Evolutionary conservation across 1,140 invertebrate species (phyloP), one percentile per base, ranked within the genome.

Genomic region (Pseudomyrmex pallidus): DNA sequence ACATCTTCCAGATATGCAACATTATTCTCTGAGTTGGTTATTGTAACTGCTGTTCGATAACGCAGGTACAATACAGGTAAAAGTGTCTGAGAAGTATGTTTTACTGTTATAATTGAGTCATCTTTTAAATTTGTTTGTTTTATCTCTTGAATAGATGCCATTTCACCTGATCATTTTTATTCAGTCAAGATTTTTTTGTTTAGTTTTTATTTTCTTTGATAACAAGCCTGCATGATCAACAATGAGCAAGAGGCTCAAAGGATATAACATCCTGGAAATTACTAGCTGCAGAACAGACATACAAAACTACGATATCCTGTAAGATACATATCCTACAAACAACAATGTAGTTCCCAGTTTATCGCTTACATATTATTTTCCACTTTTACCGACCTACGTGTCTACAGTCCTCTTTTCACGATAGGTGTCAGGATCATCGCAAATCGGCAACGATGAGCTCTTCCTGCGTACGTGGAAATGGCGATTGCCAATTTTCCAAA

Each of bases 381-480:
- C 20, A 20, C 13, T 17, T 3, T 72, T 62, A 59, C 10, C 56
- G 46, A 80, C 9, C 54, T 0, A 61, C 4, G 12, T 13, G 1
- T 1, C 1, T 35, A 9, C 10, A 68, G 3, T 50, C n/a, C 1
- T n/a, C 20, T 3, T 44, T 44, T 59, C 17, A 50, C 20, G 59
- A 5, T 50, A 83, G 82, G 66, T 83, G 73, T 48, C 82, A 25
- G n/a, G 17, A 0, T 50, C 9, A 15, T 48, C 82, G 48, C 48
- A 15, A 83, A 83, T 77, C 82, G 62, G 82, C 82, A 83, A 77
- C 67, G 22, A 62, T 61, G 72, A 59, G 67, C 72, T 68, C 85
- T 87, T 85, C 74, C 56, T 9, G 3, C 20, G 15, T 22, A 22
- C 8, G 48, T 20, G 20, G 64, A 80, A 80, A 80, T 77, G 73